Evolutionary conservation across 1,140 invertebrate species (phyloP).

Genomic region (Eumeta japonica): DNA sequence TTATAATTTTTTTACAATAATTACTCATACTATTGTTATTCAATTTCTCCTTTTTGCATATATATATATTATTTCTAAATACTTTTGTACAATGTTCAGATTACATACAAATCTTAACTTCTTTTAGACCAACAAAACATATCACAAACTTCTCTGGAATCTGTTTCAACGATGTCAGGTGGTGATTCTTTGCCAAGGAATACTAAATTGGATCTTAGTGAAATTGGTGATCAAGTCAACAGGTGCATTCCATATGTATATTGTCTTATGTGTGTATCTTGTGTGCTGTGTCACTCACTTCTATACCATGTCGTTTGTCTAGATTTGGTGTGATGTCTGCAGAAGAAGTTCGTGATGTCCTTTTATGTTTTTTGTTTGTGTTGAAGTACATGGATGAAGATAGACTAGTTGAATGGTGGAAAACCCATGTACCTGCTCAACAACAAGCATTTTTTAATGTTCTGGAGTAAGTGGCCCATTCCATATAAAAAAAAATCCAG

Average conservation of each 20-base stretch:
- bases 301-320: conserved; percentile 14
- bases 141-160: conserved; percentile 62
- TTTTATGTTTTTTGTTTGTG: conserved; percentile 88
- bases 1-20: too few relatives aligned
- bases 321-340: conserved; percentile 56
- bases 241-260: conserved; percentile 25
- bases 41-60: neutral
- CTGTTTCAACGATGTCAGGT: conserved; percentile 58
- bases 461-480: conserved; percentile 77
- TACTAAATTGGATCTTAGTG: conserved; percentile 38
- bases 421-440: conserved; percentile 74
- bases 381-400: conserved; percentile 87
- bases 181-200: conserved; percentile 47
- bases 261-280: conserved; percentile 1
- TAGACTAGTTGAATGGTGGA: conserved; percentile 88
- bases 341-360: conserved; percentile 81
- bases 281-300: neutral
- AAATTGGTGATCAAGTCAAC: conserved; percentile 53
- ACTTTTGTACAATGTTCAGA: neutral
- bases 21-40: neutral
- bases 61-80: conserved; percentile 2
- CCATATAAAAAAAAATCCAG: too few relatives aligned
- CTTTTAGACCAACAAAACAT: conserved; percentile 42
- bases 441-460: conserved; percentile 78
- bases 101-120: too few relatives aligned